Evolutionary conservation across 2,797 vertebrate species (phyloP).

Genomic region (Meda fulgida): DNA sequence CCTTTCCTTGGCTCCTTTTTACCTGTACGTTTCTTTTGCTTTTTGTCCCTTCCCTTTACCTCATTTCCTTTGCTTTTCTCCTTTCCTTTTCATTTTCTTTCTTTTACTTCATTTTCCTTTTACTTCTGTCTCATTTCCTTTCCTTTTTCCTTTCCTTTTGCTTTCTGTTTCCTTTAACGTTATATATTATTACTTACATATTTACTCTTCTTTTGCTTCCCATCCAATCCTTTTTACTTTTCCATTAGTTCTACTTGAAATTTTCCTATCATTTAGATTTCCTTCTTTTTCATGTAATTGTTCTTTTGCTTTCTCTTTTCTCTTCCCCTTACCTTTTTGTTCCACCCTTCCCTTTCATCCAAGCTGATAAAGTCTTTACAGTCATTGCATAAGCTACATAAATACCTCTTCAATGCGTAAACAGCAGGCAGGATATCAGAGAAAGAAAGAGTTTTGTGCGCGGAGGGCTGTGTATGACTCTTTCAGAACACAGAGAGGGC

Average conservation of each 20-base stretch:
- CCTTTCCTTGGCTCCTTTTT: not conserved
- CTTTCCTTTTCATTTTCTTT: not conserved
- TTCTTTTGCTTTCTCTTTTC: not conserved
- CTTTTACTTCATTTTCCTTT: not conserved
- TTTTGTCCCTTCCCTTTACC: not conserved
- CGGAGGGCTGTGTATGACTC: conserved; percentile 20
- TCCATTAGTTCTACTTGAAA: conserved; percentile 52
- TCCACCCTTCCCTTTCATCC: not conserved
- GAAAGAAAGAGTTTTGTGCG: conserved; percentile 26
- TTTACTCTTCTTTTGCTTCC: not conserved
- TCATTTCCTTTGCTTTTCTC: not conserved
- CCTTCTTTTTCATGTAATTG: not conserved
- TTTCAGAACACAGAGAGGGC: conserved; percentile 23
- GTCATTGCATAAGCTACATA: conserved; percentile 35
- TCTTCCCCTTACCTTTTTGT: conserved; percentile 36
- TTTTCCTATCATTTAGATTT: not conserved
- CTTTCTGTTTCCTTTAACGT: not conserved
- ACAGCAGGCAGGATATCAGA: conserved; percentile 28
- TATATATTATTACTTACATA: not conserved
- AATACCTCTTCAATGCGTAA: conserved; percentile 11
- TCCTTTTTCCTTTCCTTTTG: not conserved
- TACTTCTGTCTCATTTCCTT: not conserved
- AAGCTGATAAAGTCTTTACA: conserved; percentile 23
- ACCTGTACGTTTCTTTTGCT: not conserved
- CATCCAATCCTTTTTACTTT: not conserved